These are phyloP conservation scores for Petrophora chlorosata DNA, from an alignment of 2,888 invertebrate genomes.

Conservation along the genomic window DNA sequence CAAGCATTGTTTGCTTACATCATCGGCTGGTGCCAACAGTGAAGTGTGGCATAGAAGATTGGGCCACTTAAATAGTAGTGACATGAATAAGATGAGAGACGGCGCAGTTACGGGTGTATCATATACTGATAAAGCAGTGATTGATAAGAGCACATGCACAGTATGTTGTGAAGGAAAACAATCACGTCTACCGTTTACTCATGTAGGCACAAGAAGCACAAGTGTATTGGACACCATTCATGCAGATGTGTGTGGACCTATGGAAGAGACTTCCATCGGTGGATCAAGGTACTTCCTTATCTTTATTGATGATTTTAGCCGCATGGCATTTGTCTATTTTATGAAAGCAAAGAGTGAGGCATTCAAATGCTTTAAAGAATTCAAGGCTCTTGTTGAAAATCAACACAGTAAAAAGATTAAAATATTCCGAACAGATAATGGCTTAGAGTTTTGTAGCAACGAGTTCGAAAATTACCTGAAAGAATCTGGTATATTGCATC, in stretches of 20 bases:
- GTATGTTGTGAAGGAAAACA: slow-evolving; percentile 37
- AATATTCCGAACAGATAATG: slow-evolving; percentile 21
- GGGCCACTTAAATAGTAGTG: slow-evolving; percentile 14
- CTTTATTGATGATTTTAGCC: slow-evolving; percentile 35
- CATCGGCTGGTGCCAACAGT: too few species aligned
- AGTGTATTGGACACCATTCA: not conserved
- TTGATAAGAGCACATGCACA: slow-evolving; percentile 21
- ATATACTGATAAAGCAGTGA: not conserved
- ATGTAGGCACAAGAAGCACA: not conserved
- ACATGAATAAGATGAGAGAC: slow-evolving; percentile 30
- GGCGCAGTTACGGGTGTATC: slow-evolving; percentile 30
- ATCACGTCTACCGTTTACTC: slow-evolving; percentile 1
- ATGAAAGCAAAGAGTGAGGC: slow-evolving; percentile 27
- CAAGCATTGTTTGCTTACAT: too few species aligned
- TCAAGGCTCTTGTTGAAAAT: slow-evolving; percentile 30
- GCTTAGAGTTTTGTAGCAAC: not conserved
- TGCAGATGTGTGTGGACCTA: slow-evolving; percentile 21
- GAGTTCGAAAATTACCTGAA: slow-evolving; percentile 1
- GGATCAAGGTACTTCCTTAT: slow-evolving; percentile 32
- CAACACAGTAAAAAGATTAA: slow-evolving; percentile 22
- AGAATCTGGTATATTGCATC: slow-evolving; percentile 12
- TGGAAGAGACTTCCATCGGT: too few species aligned
- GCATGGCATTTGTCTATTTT: slow-evolving; percentile 23
- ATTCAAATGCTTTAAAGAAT: slow-evolving; percentile 27
- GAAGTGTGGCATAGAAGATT: slow-evolving; percentile 24